Conservation (phyloP, 92 coral and sea anemone genomes). For the Virgularia gustaviana region DNA sequence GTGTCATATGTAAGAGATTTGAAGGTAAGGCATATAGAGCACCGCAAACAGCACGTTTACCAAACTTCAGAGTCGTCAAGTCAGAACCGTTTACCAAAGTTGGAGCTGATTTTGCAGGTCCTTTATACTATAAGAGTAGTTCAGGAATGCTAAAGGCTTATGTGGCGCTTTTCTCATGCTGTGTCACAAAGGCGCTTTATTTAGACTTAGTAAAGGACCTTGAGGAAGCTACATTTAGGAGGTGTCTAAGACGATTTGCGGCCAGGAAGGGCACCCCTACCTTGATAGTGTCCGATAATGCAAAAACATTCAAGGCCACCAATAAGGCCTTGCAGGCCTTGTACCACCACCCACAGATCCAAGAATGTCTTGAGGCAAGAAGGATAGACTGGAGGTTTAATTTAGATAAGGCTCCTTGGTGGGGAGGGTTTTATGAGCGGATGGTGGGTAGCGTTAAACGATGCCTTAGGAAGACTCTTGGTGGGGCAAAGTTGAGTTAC, state of each 20-base stretch:
- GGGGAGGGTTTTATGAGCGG: too few species aligned
- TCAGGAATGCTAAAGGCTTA: conserved; percentile 19
- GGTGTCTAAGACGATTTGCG: conserved; percentile 6
- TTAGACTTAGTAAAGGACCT: conserved; percentile 37
- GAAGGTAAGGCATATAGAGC: not conserved
- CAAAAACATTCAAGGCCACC: too few species aligned
- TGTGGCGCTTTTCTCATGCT: conserved; percentile 35
- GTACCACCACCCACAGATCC: too few species aligned
- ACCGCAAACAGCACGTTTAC: not conserved
- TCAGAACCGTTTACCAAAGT: conserved; percentile 22
- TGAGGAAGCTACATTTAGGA: conserved; percentile 24
- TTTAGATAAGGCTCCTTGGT: not conserved
- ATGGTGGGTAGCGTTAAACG: too few species aligned
- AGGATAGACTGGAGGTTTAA: not conserved
- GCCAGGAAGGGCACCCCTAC: not conserved
- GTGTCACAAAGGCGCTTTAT: conserved; percentile 36
- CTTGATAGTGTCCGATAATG: too few species aligned
- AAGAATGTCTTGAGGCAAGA: not conserved
- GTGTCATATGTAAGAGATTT: not conserved
- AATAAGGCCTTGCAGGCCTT: conserved; percentile 31
- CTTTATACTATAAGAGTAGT: conserved; percentile 14
- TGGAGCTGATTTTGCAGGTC: conserved; percentile 52
- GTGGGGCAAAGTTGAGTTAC: not conserved
- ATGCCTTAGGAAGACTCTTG: too few species aligned
- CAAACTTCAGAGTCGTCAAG: not conserved